phyloP scores from a whole-genome alignment of 2,888 invertebrate species.

The Sacculina carcini region DNA sequence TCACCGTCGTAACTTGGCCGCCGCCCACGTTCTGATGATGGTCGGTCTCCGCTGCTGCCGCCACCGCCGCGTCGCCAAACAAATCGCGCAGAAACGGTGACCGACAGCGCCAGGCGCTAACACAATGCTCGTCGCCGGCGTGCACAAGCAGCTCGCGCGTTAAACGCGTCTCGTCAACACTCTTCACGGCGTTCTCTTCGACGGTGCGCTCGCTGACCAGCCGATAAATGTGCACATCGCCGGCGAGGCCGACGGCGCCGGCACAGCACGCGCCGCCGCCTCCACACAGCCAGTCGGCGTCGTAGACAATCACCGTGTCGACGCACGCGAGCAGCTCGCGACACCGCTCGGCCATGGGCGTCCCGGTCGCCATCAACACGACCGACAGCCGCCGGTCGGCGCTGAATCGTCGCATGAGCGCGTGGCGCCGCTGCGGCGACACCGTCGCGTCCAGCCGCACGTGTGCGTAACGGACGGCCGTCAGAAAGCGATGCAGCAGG shows the following conservation, averaged over 20 bases:
- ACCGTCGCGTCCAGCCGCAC: constrained; percentile 84
- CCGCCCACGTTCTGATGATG: too few relatives aligned
- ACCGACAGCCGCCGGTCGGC: constrained; percentile 79
- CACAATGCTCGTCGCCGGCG: constrained; percentile 86
- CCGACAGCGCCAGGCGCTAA: too few relatives aligned
- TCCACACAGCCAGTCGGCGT: constrained; percentile 99
- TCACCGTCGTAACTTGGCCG: too few relatives aligned
- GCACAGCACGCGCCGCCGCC: constrained; percentile 70
- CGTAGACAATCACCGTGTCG: constrained; percentile 97
- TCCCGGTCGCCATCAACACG: constrained; percentile 92
- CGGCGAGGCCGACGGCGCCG: constrained; percentile 94
- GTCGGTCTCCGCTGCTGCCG: too few relatives aligned
- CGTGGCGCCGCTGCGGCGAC: too few relatives aligned
- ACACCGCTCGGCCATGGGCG: too few relatives aligned
- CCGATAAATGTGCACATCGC: constrained; percentile 90
- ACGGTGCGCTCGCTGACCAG: constrained; percentile 88
- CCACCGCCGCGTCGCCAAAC: too few relatives aligned
- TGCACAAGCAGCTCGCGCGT: constrained; percentile 93
- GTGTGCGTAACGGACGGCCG: constrained; percentile 88
- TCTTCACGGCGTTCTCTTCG: constrained; percentile 96
- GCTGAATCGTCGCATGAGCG: constrained; percentile 91
- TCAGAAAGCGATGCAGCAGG: constrained; percentile 85
- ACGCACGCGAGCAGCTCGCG: constrained; percentile 98
- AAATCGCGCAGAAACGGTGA: too few relatives aligned
- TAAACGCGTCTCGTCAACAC: constrained; percentile 87